Evolutionary conservation across 2,113 vertebrate species (phyloP), one percentile per base, ranked within the genome.

Genomic region (Clarias magur): DNA sequence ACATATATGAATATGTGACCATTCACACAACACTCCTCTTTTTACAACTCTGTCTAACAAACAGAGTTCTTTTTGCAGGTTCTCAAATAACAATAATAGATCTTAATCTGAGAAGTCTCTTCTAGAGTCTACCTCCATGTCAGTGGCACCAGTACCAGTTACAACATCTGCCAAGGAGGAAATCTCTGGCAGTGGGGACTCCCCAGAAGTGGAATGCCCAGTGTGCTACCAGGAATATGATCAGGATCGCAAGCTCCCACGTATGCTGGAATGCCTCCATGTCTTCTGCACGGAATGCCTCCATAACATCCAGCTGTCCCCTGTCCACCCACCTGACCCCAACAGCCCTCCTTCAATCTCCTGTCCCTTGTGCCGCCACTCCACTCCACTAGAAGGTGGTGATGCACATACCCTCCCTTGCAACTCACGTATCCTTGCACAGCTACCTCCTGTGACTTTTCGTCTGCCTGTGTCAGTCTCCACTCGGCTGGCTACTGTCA

Each of bases 171-270:
- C 89, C 30, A 86, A 70, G 68, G 85, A 86, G 3, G 79, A 62
- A 63, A 78, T 73, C 15, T 34, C 91, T 23, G 70, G 38, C 54
- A 25, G 88, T 1, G 91, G 87, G 83, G 94, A 95, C 27, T 84
- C 91, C 7, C 84, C 91, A 63, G 95, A 96, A 75, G 91, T 94
- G 85, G 95, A 96, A 78, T 96, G 95, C 85, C 94, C 95, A 88
- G 93, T 96, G 82, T 96, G 95, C 90, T 95, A 95, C 89, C 95
- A 96, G 72, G 94, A 95, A 38, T 96, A 95, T 75, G 93, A 96
- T 93, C 93, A 93, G 88, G 88, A 88, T 82, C 93, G 88, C 67
- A 95, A 95, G 73, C 93, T 93, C 65, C 95, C 95, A 10, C 92
- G 94, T 17, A 94, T 95, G 95, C 92, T 96, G 88, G 94, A 95